These are phyloP conservation scores for Alces alces DNA, from an alignment of 2,113 vertebrate genomes.

Conservation along the genomic window DNA sequence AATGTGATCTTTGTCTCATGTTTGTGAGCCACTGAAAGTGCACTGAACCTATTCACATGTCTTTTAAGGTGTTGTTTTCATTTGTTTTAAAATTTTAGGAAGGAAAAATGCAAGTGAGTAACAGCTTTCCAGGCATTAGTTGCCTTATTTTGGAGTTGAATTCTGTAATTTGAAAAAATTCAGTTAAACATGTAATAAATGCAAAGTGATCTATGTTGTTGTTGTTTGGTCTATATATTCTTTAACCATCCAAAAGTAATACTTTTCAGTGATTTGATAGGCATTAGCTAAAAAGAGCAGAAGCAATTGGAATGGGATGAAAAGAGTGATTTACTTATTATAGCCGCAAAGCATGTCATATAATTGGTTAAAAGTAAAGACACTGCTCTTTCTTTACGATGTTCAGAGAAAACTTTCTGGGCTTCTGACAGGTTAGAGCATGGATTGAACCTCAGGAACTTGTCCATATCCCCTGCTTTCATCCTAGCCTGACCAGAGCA, in stretches of 20 bases:
- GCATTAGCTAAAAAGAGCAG: background rate
- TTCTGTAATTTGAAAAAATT: constrained; percentile 64
- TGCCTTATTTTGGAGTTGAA: constrained; percentile 62
- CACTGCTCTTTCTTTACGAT: background rate
- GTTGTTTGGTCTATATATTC: constrained; percentile 65
- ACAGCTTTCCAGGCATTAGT: constrained; percentile 59
- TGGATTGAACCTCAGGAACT: background rate
- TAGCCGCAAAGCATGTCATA: background rate
- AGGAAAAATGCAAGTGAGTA: constrained; percentile 57
- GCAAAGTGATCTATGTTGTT: constrained; percentile 41
- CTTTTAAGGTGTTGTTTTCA: constrained; percentile 41
- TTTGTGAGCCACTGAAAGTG: constrained; percentile 66
- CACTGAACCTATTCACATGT: constrained; percentile 72
- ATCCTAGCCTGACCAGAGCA: background rate
- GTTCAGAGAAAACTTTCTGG: background rate
- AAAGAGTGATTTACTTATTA: background rate
- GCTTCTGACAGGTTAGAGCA: background rate
- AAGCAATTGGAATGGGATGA: background rate
- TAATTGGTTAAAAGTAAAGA: constrained; percentile 6
- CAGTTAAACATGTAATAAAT: constrained; percentile 54
- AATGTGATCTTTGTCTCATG: constrained; percentile 57
- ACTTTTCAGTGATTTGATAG: constrained; percentile 14
- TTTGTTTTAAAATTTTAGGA: constrained; percentile 61
- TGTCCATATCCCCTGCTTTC: background rate
- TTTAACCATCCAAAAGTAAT: constrained; percentile 56